A percentile compares a stretch with the other conserved stretches of the same genome.
phyloP scores from a whole-genome alignment of 2,888 invertebrate genomes.

The Sturmia bella region DNA sequence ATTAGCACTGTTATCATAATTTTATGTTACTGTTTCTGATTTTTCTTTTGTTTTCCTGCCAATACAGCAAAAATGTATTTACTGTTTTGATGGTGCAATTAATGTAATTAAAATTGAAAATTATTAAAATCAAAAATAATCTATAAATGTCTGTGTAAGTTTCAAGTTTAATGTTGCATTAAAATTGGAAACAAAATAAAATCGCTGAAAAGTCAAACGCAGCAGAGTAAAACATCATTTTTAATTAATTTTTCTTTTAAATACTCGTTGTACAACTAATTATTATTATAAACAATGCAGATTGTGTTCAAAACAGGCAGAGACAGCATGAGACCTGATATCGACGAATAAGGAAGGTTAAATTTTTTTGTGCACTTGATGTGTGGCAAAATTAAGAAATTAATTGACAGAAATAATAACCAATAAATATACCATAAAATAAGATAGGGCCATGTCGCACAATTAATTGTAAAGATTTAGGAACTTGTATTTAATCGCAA shows the following conservation, averaged over 20 bases:
- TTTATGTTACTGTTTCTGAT: too few relatives aligned
- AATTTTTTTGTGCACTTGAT: background rate
- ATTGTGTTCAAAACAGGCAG: too few relatives aligned
- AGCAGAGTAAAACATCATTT: constrained; percentile 13
- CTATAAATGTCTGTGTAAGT: constrained; percentile 9
- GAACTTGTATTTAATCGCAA: too few relatives aligned
- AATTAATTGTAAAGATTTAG: too few relatives aligned
- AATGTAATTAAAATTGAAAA: constrained; percentile 41
- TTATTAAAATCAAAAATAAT: constrained; percentile 34
- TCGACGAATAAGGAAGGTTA: too few relatives aligned
- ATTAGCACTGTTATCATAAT: too few relatives aligned
- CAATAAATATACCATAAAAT: background rate
- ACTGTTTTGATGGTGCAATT: background rate
- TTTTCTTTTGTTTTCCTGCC: too few relatives aligned
- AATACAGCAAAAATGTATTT: too few relatives aligned
- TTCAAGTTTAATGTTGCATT: constrained; percentile 36
- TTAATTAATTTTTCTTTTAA: constrained; percentile 47
- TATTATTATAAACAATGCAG: background rate
- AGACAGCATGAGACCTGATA: too few relatives aligned
- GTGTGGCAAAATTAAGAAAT: too few relatives aligned
- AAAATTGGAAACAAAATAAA: constrained; percentile 23
- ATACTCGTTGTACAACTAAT: background rate
- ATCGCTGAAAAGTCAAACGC: background rate
- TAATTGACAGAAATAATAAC: background rate
- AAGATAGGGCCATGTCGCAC: too few relatives aligned